Conservation (phyloP, 2,113 vertebrate species). For the Nestor notabilis region DNA sequence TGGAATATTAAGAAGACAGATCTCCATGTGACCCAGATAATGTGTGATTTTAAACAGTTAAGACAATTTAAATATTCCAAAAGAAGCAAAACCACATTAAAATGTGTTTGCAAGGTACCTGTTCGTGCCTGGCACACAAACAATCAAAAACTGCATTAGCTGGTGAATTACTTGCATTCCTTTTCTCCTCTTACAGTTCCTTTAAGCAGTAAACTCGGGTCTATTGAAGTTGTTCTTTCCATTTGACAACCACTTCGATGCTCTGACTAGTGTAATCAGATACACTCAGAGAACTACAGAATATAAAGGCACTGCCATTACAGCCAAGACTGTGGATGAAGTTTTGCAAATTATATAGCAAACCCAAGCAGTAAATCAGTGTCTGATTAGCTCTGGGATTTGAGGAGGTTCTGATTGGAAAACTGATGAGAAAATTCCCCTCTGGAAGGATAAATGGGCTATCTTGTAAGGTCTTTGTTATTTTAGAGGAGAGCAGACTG, state of each 20-base stretch:
- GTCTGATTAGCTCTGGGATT: slow-evolving; percentile 28
- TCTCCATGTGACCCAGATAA: background rate
- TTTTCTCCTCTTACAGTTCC: background rate
- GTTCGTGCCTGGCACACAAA: background rate
- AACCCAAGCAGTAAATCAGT: slow-evolving; percentile 29
- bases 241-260: background rate
- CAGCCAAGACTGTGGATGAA: background rate
- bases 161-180: background rate
- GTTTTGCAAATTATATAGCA: slow-evolving; percentile 26
- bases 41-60: background rate
- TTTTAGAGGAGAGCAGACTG: background rate
- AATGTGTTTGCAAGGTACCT: background rate
- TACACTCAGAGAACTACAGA: slow-evolving; percentile 12
- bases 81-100: background rate
- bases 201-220: background rate
- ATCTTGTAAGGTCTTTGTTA: background rate
- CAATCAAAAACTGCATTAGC: background rate
- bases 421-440: slow-evolving; percentile 19
- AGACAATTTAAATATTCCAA: background rate
- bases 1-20: background rate
- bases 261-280: slow-evolving; percentile 11
- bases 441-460: background rate
- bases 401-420: slow-evolving; percentile 30
- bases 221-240: background rate
- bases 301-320: background rate